Base-by-base conservation (phyloP, 2,113 vertebrate species). In the Arothron firmamentum region DNA sequence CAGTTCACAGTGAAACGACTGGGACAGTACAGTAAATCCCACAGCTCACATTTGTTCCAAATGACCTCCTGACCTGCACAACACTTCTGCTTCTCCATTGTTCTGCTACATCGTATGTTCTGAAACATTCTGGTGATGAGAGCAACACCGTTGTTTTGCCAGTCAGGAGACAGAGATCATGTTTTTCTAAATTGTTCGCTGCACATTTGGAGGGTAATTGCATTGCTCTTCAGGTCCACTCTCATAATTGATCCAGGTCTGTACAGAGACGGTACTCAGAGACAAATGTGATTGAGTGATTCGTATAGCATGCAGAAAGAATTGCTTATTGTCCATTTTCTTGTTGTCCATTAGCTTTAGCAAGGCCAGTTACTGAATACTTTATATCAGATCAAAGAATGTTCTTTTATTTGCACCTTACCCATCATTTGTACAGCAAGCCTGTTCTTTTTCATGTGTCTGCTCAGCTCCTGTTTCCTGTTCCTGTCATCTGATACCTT, bases 401-500 rank as follows among this genome's bases (percentile, higher is more conserved):
- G 16, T 17, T 14, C 16, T 17, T 45, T 16, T 16, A 14, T 45
- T 16, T 45, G 43, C 43, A 16, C 3, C 14, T 5, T 45, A 16
- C 34, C 11, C 71, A 77, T 25, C 66, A 77, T 72, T 67, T 76
- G 45, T 65, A 45, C 56, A 42, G 45, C 41, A 25, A 55, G 46
- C 18, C 41, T 56, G 45, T 25, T 45, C 56, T 28, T 28, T 28
- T 28, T 80, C 79, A 82, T 55, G 3, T 72, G 78, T 59, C 52
- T 8, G 9, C 42, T 34, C 38, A 41, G 56, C 81, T 80, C 70
- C 67, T 19, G 49, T 78, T 80, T 82, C 79, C 78, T 63, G n/a
- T 81, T 74, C 62, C 62, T 58, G 75, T 48, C 75, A 87, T 54
- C 71, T 56, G 78, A 87, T 71, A 82, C 78, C 70, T 60, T 68